Conservation (phyloP, 2,888 invertebrate genomes). For the Scaptomyza caliginosa region DNA sequence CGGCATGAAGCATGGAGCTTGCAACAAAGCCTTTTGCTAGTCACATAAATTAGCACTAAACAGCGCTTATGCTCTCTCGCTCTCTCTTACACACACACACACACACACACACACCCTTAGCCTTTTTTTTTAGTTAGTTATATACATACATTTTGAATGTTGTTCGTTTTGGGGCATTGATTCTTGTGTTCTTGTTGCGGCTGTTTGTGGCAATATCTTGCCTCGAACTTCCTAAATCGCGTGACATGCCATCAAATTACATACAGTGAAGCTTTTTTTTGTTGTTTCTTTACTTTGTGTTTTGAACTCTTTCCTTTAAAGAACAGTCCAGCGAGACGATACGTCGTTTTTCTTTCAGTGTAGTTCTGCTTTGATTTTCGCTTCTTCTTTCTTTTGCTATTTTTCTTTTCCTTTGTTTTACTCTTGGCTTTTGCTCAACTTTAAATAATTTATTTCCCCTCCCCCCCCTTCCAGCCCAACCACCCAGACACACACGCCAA, state of each 20-base stretch:
- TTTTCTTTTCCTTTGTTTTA: slow-evolving; percentile 47
- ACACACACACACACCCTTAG: too few relatives aligned
- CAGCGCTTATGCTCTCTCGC: neutral
- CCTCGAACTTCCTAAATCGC: slow-evolving; percentile 63
- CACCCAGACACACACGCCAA: neutral
- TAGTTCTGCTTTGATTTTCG: too few relatives aligned
- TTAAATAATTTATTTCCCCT: slow-evolving; percentile 59
- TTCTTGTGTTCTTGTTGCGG: slow-evolving; percentile 8
- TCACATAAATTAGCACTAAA: slow-evolving; percentile 43
- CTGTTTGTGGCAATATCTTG: neutral
- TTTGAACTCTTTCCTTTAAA: too few relatives aligned
- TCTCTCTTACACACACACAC: neutral
- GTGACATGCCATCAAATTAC: slow-evolving; percentile 61
- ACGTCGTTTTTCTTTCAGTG: too few relatives aligned
- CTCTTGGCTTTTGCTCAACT: slow-evolving; percentile 58
- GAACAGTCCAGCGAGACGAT: too few relatives aligned
- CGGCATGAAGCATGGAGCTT: neutral
- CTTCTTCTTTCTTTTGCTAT: slow-evolving; percentile 1
- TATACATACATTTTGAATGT: slow-evolving; percentile 17
- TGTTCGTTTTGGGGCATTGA: slow-evolving; percentile 1
- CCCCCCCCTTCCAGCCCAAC: neutral
- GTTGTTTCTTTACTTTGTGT: slow-evolving; percentile 10
- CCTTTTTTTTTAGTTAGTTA: too few relatives aligned
- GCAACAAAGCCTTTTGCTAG: slow-evolving; percentile 18
- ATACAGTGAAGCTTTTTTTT: slow-evolving; percentile 1